Percentiles rank a stretch among this genome's conserved stretches.
Conservation (phyloP, 2,797 vertebrate genomes). For the Decapterus maruadsi region DNA sequence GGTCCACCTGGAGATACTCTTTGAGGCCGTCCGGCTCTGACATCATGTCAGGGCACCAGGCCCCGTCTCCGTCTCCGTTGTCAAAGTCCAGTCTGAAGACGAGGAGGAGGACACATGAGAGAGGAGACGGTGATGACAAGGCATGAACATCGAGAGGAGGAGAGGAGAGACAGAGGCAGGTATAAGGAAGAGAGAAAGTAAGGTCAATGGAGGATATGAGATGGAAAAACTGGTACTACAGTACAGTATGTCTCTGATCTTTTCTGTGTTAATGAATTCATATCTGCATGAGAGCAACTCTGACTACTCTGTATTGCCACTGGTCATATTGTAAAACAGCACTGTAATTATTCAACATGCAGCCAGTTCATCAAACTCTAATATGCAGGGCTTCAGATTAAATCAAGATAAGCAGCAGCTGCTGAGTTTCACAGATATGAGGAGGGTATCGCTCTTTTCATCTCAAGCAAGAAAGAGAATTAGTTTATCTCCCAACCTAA, state of each 20-base stretch:
- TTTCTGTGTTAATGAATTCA: slow-evolving; percentile 12
- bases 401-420: not conserved
- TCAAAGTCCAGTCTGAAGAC: slow-evolving; percentile 93
- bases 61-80: slow-evolving; percentile 93
- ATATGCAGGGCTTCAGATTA: not conserved
- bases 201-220: not conserved
- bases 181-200: not conserved
- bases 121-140: not conserved
- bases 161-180: not conserved
- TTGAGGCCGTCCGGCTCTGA: slow-evolving; percentile 90
- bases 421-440: not conserved
- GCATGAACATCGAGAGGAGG: not conserved
- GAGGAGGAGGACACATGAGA: not conserved
- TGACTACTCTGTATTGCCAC: not conserved
- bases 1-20: slow-evolving; percentile 96
- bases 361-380: not conserved
- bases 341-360: not conserved
- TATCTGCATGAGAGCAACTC: not conserved
- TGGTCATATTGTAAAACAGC: not conserved
- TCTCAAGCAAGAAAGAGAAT: not conserved
- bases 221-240: not conserved
- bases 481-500: not conserved
- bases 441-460: not conserved
- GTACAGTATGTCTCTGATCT: not conserved
- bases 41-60: slow-evolving; percentile 94